phyloP scores from a whole-genome alignment of 1,140 invertebrate species.

The Ctenoplectra terminalis region DNA sequence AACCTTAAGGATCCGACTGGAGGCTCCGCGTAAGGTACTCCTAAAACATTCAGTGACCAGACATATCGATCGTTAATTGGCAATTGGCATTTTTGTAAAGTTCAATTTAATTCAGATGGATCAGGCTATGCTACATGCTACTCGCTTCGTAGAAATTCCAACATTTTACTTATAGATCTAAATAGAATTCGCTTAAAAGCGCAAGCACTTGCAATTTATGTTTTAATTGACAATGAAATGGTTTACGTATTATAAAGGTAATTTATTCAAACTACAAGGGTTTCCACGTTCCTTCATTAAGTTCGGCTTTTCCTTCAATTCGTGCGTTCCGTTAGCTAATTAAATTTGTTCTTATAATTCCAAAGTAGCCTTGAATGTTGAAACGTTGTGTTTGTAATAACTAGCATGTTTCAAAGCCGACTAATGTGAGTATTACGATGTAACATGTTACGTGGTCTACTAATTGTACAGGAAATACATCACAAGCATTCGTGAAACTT shows the following conservation, averaged over 20 bases:
- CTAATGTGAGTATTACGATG: neutral
- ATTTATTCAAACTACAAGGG: neutral
- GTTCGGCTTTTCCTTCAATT: neutral
- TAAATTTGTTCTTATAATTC: slow-evolving; percentile 4
- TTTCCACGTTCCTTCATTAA: neutral
- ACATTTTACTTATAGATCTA: no score
- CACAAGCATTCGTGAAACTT: no score
- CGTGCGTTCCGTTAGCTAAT: neutral
- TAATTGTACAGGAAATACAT: neutral
- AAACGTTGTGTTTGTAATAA: neutral
- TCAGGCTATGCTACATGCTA: no score
- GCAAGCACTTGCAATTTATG: neutral
- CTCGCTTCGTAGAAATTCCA: neutral
- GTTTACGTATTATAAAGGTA: neutral
- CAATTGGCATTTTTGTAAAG: neutral
- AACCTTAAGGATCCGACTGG: slow-evolving; percentile 92
- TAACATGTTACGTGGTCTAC: neutral
- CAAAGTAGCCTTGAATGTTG: neutral
- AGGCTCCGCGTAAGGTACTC: slow-evolving; percentile 96
- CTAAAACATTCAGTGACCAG: slow-evolving; percentile 75
- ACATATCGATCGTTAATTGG: no score
- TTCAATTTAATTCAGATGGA: neutral
- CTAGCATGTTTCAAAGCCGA: neutral
- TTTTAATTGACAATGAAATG: neutral
- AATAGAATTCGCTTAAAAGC: no score